Evolutionary conservation across 2,113 vertebrate genomes (phyloP).

Genomic region (Argyrosomus japonicus): DNA sequence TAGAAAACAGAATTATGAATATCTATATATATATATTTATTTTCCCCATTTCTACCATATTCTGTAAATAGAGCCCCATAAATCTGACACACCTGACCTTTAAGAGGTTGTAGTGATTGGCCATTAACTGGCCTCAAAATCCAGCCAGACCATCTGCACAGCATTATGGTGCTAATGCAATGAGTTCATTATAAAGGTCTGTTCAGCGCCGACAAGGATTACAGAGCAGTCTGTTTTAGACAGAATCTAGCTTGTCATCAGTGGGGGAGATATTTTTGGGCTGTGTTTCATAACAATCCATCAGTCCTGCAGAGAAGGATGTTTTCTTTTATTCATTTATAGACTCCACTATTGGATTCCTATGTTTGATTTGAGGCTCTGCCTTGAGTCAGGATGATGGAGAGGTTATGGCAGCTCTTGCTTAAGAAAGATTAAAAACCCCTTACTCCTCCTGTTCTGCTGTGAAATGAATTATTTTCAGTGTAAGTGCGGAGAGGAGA

Average conservation of each 20-base stretch:
- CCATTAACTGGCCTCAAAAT: not conserved
- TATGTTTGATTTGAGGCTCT: constrained; percentile 15
- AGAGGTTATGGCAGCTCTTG: not conserved
- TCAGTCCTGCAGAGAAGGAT: constrained; percentile 1
- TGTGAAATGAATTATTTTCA: constrained; percentile 19
- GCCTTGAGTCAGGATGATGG: not conserved
- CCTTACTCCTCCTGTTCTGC: too few relatives aligned
- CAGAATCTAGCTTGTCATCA: not conserved
- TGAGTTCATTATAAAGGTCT: constrained; percentile 28
- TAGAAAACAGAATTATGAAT: too few relatives aligned
- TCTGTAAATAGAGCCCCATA: too few relatives aligned
- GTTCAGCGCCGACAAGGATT: constrained; percentile 9
- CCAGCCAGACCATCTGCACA: not conserved
- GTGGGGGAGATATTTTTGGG: constrained; percentile 6
- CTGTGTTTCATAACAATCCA: constrained; percentile 26
- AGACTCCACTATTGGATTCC: not conserved
- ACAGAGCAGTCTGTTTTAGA: constrained; percentile 2
- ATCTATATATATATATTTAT: too few relatives aligned
- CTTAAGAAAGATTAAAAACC: constrained; percentile 14
- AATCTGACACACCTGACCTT: too few relatives aligned
- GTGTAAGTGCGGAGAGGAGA: not conserved
- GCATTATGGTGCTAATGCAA: constrained; percentile 9
- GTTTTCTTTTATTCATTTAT: constrained; percentile 31
- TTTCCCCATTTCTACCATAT: too few relatives aligned
- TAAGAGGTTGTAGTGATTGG: not conserved